phyloP scores from a whole-genome alignment of 2,113 vertebrate genomes.

The Oncorhynchus mykiss region DNA sequence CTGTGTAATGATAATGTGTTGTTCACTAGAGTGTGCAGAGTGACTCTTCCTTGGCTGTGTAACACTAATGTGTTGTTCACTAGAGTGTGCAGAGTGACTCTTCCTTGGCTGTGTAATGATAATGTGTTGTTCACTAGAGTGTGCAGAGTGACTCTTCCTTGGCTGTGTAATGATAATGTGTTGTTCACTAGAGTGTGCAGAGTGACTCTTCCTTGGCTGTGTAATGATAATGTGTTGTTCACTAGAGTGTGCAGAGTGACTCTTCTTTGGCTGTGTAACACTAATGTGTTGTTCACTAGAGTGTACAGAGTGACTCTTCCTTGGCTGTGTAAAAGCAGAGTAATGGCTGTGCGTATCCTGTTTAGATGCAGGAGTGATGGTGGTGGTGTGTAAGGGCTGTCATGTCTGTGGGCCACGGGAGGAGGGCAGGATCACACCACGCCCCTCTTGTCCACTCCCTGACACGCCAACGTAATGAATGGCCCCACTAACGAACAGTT shows the following conservation, averaged over 20 bases:
- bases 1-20: neutral
- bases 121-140: no score
- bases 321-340: slow-evolving; percentile 37
- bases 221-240: no score
- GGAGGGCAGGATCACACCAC: slow-evolving; percentile 12
- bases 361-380: slow-evolving; percentile 56
- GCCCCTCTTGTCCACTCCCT: slow-evolving; percentile 25
- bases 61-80: neutral
- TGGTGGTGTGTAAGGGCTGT: slow-evolving; percentile 27
- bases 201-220: no score
- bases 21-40: neutral
- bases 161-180: no score
- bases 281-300: neutral
- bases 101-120: slow-evolving; percentile 21
- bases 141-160: no score
- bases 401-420: slow-evolving; percentile 49
- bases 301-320: slow-evolving; percentile 8
- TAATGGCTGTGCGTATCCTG: slow-evolving; percentile 25
- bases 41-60: slow-evolving; percentile 31
- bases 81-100: neutral
- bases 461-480: slow-evolving; percentile 68
- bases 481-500: slow-evolving; percentile 68
- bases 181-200: neutral
- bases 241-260: neutral
- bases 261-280: slow-evolving; percentile 33